Conservation (phyloP, 2,888 invertebrate genomes). For the Busseola fusca region DNA sequence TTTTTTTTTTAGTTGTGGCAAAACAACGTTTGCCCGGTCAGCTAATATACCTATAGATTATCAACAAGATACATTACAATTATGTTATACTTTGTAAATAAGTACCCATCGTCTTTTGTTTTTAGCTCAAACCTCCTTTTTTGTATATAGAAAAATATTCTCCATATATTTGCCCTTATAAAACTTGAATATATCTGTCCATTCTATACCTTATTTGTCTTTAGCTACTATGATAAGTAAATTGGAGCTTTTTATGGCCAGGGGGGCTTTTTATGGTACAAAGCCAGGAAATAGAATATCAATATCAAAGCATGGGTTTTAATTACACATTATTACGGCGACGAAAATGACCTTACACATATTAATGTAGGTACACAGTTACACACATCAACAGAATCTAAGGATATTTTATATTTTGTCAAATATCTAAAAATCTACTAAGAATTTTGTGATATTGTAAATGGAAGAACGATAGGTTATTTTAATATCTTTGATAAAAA, state of each 20-base stretch:
- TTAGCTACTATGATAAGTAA: background rate
- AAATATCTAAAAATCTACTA: too few relatives aligned
- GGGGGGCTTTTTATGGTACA: background rate
- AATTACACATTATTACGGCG: slow-evolving; percentile 12
- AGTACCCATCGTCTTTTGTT: background rate
- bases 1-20: too few relatives aligned
- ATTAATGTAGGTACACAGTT: too few relatives aligned
- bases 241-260: slow-evolving; percentile 18
- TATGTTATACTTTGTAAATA: background rate
- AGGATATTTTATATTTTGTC: too few relatives aligned
- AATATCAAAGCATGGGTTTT: background rate
- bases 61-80: background rate
- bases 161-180: too few relatives aligned
- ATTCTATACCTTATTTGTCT: slow-evolving; percentile 23
- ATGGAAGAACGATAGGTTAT: too few relatives aligned
- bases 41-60: too few relatives aligned
- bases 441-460: too few relatives aligned
- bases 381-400: too few relatives aligned
- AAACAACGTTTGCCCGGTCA: too few relatives aligned
- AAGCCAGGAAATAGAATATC: slow-evolving; percentile 17
- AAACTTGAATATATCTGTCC: background rate
- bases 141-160: background rate
- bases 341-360: slow-evolving; percentile 19
- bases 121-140: background rate
- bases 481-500: too few relatives aligned